Conservation (phyloP, 2,113 vertebrate species). For the Neolamprologus variostigma region DNA sequence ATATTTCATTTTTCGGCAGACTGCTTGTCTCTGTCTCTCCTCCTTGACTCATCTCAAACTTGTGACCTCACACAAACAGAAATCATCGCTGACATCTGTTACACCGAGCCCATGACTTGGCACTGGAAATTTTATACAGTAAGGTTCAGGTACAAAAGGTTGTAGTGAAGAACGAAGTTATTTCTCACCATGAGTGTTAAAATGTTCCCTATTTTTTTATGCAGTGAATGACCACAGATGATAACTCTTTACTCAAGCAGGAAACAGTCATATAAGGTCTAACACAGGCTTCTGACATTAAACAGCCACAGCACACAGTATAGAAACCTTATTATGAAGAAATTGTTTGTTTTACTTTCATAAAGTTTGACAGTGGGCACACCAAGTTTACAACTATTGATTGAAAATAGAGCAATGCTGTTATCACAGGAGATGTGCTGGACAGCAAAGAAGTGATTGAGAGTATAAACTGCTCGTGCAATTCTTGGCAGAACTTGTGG, state of each 20-base stretch:
- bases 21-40: neutral
- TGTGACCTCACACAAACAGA: conserved; percentile 3
- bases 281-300: neutral
- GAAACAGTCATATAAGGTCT: neutral
- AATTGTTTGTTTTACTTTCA: neutral
- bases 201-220: neutral
- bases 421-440: neutral
- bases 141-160: conserved; percentile 4
- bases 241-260: neutral
- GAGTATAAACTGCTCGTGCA: neutral
- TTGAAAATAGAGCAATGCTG: neutral
- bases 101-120: neutral
- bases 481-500: neutral
- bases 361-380: neutral
- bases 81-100: conserved; percentile 16
- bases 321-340: neutral
- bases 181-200: neutral
- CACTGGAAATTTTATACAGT: neutral
- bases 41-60: neutral
- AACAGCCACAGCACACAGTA: neutral
- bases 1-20: neutral
- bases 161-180: neutral
- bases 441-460: neutral
- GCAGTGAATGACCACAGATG: neutral
- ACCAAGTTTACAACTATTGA: neutral